Percentiles rank a stretch among this genome's conserved stretches.
phyloP scores from a whole-genome alignment of 2,888 invertebrate species.

The Lasioglossum villosulum region DNA sequence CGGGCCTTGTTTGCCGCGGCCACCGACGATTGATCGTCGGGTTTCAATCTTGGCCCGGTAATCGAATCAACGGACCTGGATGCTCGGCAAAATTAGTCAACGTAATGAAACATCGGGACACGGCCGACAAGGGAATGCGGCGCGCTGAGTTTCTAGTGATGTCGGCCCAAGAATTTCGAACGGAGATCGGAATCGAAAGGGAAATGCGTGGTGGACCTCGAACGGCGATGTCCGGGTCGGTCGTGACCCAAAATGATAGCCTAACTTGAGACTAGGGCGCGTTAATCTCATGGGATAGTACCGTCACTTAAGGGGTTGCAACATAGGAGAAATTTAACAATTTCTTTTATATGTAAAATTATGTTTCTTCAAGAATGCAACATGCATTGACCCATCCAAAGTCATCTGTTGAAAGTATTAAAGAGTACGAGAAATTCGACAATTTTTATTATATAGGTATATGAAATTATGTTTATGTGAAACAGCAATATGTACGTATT shows the following conservation, averaged over 20 bases:
- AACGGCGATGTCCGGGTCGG: neutral
- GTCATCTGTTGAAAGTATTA: too few relatives aligned
- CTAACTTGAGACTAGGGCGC: neutral
- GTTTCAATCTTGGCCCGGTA: constrained; percentile 48
- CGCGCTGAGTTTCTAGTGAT: constrained; percentile 21
- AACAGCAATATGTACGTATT: too few relatives aligned
- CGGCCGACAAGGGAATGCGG: constrained; percentile 36
- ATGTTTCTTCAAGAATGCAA: too few relatives aligned
- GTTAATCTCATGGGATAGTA: too few relatives aligned
- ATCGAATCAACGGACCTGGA: constrained; percentile 46
- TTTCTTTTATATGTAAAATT: too few relatives aligned
- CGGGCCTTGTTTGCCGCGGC: neutral
- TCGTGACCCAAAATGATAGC: neutral
- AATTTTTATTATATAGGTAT: too few relatives aligned
- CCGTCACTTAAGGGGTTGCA: neutral
- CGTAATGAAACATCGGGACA: constrained; percentile 54
- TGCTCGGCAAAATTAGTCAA: constrained; percentile 48
- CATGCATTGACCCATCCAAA: too few relatives aligned
- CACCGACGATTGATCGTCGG: constrained; percentile 48
- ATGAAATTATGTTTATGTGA: too few relatives aligned
- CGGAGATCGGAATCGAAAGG: neutral
- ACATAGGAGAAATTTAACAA: neutral
- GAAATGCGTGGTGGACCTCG: neutral
- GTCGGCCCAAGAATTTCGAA: constrained; percentile 12
- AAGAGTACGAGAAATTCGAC: too few relatives aligned